Conservation (phyloP, 2,888 invertebrate genomes). For the Schizotus pectinicornis region DNA sequence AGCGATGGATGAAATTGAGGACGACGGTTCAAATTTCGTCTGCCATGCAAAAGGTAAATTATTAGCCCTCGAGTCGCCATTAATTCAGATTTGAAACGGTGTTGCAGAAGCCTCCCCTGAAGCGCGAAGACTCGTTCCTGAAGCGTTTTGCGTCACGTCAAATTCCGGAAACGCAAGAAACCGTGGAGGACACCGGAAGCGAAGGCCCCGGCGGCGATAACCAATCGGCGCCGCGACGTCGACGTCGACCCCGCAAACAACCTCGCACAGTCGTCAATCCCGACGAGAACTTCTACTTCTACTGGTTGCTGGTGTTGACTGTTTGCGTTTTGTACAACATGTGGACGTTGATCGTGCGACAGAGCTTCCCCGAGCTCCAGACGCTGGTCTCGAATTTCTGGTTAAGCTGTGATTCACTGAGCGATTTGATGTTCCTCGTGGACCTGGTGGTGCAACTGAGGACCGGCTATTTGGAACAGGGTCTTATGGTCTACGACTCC, state of each 20-base stretch:
- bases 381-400: constrained; percentile 74
- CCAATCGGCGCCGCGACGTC: constrained; percentile 60
- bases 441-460: constrained; percentile 92
- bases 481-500: constrained; percentile 92
- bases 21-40: constrained; percentile 93
- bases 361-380: constrained; percentile 88
- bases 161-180: constrained; percentile 85
- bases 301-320: constrained; percentile 91
- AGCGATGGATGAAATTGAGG: constrained; percentile 95
- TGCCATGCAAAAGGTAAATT: constrained; percentile 76
- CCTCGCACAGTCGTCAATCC: constrained; percentile 89
- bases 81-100: background rate
- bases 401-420: constrained; percentile 82
- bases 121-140: constrained; percentile 91
- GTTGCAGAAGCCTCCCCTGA: constrained; percentile 77
- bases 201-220: constrained; percentile 59
- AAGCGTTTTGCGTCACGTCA: constrained; percentile 93
- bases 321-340: constrained; percentile 91
- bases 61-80: constrained; percentile 1
- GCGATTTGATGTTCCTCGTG: constrained; percentile 85
- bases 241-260: constrained; percentile 72
- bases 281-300: constrained; percentile 94
- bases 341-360: constrained; percentile 94
- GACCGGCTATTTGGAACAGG: constrained; percentile 94
- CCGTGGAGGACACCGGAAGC: constrained; percentile 71